Conservation (phyloP, 2,888 invertebrate genomes). For the Thera britannica region DNA sequence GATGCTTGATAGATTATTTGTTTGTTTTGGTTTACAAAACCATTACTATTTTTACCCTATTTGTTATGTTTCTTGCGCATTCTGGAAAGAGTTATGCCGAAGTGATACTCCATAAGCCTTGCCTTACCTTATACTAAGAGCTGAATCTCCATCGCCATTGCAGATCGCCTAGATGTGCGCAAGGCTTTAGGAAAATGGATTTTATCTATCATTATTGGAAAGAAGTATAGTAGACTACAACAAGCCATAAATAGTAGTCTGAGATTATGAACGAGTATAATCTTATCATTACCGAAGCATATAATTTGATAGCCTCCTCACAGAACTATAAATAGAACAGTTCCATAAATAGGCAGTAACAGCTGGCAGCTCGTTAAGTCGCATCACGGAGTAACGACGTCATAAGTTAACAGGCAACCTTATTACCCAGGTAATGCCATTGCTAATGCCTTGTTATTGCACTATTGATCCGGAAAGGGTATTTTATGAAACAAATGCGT, state of each 20-base stretch:
- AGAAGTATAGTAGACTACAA: background rate
- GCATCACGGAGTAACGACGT: conserved; percentile 55
- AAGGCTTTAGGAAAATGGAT: background rate
- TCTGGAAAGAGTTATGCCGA: background rate
- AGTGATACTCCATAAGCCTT: too few species aligned
- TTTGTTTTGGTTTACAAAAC: conserved; percentile 19
- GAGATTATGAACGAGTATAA: background rate
- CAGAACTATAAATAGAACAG: conserved; percentile 24
- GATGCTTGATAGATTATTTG: conserved; percentile 19
- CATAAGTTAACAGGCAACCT: conserved; percentile 62
- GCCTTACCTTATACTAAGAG: too few species aligned
- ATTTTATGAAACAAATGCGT: conserved; percentile 22
- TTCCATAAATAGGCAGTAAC: conserved; percentile 45
- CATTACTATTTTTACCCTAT: background rate
- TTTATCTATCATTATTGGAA: too few species aligned
- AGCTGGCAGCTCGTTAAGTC: conserved; percentile 58
- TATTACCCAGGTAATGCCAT: conserved; percentile 56
- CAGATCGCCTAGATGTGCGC: background rate
- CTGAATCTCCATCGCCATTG: too few species aligned
- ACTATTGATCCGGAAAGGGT: conserved; percentile 41
- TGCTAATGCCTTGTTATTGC: conserved; percentile 63
- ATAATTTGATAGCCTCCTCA: conserved; percentile 12
- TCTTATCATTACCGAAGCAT: background rate
- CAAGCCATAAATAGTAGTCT: background rate
- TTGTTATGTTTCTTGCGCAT: background rate